Evolutionary conservation across 1,140 invertebrate species (phyloP), one percentile per base, ranked within the genome.

Genomic region (Drosophila equinoxialis): DNA sequence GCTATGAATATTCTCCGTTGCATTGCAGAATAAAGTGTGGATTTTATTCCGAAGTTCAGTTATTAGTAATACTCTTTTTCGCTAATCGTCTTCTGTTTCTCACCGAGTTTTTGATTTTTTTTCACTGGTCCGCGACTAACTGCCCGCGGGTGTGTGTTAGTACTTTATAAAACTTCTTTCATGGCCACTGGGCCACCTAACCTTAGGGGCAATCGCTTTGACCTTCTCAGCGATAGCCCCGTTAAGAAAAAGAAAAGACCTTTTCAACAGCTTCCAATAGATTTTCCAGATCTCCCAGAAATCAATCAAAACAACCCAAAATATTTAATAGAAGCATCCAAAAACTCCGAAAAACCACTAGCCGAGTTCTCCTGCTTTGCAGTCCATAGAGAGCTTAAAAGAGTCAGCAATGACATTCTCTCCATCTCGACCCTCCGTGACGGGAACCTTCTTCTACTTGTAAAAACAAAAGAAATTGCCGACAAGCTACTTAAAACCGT

Each of bases 121-220:
- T 37, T 37, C 35, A 37, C 35, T 37, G 35, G 8, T 37, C 35
- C 35, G 35, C 35, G 35, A 37, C 10, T 37, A 11, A 37, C 35
- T 37, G 35, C 35, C 35, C 35, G 35, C 7, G 8, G 8, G 35
- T 37, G 35, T 37, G 35, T 37, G 35, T 37, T 37, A 37, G 35
- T 37, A 10, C 35, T 37, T 37, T 37, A 37, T 37, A 39, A 11
- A 39, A 41, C 41, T 62, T 20, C 20, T 62, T 13, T 30, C 26
- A 64, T 64, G 39, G 39, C 42, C 39, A 39, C 20, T 11, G 61
- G 61, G 42, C 42, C 61, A 30, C 61, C 42, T 42, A 45, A 64
- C 45, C 39, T 6, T 17, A 20, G 61, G n/a, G 14, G 20, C 20
- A 45, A 48, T 42, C 42, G 39, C 35, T 37, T 37, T 37, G 35